These are phyloP conservation scores for Mechanitis mazaeus DNA, from an alignment of 2,888 invertebrate genomes.

Conservation along the genomic window DNA sequence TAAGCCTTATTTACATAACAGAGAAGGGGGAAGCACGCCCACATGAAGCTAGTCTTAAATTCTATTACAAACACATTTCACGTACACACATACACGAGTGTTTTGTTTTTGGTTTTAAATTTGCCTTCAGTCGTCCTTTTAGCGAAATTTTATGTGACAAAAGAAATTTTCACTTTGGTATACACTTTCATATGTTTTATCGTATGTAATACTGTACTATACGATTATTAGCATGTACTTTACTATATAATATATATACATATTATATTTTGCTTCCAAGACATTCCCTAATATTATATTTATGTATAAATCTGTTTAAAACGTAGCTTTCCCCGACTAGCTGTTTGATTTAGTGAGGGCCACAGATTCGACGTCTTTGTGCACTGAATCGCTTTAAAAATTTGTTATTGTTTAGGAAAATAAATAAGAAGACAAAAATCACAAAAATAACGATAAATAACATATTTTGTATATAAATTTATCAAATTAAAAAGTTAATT, in stretches of 20 bases:
- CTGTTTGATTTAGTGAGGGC: conserved; percentile 36
- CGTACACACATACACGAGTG: neutral
- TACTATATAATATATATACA: too few species aligned
- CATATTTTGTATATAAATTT: too few species aligned
- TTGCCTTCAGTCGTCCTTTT: too few species aligned
- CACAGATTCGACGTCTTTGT: conserved; percentile 24
- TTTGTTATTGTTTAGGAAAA: neutral
- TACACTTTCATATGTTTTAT: too few species aligned
- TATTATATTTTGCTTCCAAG: too few species aligned
- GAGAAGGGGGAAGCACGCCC: conserved; percentile 31
- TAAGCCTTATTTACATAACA: conserved; percentile 35
- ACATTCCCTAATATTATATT: conserved; percentile 11
- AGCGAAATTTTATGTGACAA: too few species aligned
- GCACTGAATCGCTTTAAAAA: neutral
- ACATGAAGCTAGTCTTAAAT: conserved; percentile 21
- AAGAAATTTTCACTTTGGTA: too few species aligned
- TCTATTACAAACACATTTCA: conserved; percentile 1
- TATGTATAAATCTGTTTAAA: conserved; percentile 29
- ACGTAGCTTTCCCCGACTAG: conserved; percentile 20
- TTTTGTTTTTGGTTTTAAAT: too few species aligned
- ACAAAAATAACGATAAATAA: neutral
- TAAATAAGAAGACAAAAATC: neutral
- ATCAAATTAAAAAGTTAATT: too few species aligned
- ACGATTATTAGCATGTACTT: too few species aligned
- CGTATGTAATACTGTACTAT: too few species aligned